Evolutionary conservation across 2,113 vertebrate genomes (phyloP).

Genomic region (Hippocampus barbouri): DNA sequence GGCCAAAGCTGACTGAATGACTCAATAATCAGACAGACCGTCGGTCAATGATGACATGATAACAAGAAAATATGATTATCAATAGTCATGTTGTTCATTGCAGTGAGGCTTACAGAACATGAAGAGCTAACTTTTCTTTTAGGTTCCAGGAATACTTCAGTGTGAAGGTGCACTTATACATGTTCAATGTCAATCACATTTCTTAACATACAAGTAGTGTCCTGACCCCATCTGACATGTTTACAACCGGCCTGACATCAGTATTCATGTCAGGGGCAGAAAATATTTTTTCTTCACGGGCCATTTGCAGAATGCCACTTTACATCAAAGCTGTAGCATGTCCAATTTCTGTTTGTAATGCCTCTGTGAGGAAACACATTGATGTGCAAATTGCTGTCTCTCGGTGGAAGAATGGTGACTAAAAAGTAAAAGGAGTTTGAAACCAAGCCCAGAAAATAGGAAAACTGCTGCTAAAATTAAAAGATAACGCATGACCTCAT

Average conservation of each 20-base stretch:
- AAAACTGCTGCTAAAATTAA: background rate
- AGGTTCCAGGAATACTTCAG: background rate
- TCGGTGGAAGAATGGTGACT: conserved; percentile 46
- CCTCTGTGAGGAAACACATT: conserved; percentile 42
- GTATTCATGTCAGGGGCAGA: conserved; percentile 30
- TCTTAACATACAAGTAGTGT: too few species aligned
- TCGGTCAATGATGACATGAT: background rate
- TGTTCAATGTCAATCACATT: too few species aligned
- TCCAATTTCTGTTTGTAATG: conserved; percentile 58
- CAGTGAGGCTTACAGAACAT: background rate
- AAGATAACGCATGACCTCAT: background rate
- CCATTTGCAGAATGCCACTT: conserved; percentile 39
- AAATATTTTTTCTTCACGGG: conserved; percentile 34
- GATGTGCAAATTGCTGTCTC: conserved; percentile 59
- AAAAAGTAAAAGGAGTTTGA: conserved; percentile 49
- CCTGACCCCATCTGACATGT: background rate
- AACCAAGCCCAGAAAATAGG: conserved; percentile 3
- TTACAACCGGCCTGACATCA: conserved; percentile 18
- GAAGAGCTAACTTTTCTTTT: background rate
- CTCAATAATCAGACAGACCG: background rate
- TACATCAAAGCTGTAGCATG: conserved; percentile 51
- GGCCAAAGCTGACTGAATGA: background rate
- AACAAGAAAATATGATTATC: background rate
- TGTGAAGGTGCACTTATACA: too few species aligned
- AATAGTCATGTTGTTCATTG: background rate